phyloP scores from a whole-genome alignment of 2,113 vertebrate species.

The Myrmophylax atrothorax region DNA sequence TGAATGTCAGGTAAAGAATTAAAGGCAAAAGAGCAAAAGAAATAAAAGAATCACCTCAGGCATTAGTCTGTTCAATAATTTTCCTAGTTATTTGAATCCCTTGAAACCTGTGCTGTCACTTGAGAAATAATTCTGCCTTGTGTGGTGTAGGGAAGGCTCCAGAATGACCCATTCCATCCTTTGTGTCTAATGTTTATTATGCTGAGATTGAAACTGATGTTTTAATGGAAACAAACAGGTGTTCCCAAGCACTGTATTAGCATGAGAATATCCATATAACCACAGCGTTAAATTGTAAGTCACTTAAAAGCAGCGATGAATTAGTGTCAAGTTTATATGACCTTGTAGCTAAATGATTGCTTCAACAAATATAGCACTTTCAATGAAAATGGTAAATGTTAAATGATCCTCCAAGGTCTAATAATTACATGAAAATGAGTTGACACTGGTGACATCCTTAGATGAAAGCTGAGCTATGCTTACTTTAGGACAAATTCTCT shows the following conservation, averaged over 20 bases:
- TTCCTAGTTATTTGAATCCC: not conserved
- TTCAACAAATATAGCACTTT: conserved; percentile 38
- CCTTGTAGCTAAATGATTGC: conserved; percentile 15
- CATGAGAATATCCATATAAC: conserved; percentile 6
- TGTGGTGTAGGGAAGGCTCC: not conserved
- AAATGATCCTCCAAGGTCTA: conserved; percentile 31
- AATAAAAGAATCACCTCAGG: not conserved
- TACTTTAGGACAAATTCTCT: conserved; percentile 30
- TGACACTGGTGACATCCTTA: not conserved
- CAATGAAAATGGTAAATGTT: conserved; percentile 40
- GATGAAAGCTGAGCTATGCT: conserved; percentile 34
- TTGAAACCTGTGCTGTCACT: not conserved
- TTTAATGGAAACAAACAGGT: conserved; percentile 43
- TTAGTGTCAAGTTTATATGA: conserved; percentile 30
- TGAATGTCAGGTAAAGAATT: not conserved
- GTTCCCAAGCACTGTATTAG: conserved; percentile 14
- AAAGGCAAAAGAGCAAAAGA: not conserved
- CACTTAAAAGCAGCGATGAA: conserved; percentile 14
- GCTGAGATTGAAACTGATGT: not conserved
- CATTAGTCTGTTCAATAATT: not conserved
- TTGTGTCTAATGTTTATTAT: not conserved
- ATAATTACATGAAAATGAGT: conserved; percentile 48
- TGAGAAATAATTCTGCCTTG: not conserved
- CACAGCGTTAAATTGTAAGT: conserved; percentile 4
- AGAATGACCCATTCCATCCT: not conserved